phyloP scores from a whole-genome alignment of 2,113 vertebrate species.

The Numenius arquata region DNA sequence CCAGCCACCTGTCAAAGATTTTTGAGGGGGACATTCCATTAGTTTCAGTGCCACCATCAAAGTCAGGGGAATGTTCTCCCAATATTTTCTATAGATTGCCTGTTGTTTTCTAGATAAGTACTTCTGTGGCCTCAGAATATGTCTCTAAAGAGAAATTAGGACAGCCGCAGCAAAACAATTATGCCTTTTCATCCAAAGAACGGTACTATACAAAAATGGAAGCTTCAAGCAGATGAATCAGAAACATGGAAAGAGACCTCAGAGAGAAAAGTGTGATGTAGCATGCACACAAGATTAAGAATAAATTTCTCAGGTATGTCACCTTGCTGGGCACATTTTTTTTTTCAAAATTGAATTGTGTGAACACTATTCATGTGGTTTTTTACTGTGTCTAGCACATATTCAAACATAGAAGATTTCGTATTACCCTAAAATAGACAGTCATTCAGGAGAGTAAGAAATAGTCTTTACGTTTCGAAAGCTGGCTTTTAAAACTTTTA shows the following conservation, averaged over 20 bases:
- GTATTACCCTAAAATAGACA: background rate
- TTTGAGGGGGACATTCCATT: background rate
- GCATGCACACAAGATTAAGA: background rate
- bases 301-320: background rate
- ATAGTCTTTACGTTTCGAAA: background rate
- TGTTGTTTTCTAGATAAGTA: background rate
- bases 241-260: background rate
- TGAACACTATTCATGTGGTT: background rate
- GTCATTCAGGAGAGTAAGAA: background rate
- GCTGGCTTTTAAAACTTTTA: background rate
- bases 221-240: background rate
- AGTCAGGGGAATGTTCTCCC: background rate
- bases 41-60: background rate
- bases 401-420: background rate
- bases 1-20: background rate
- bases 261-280: background rate
- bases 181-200: background rate
- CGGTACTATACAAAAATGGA: background rate
- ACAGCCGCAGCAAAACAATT: background rate
- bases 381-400: background rate
- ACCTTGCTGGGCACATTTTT: background rate
- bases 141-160: background rate
- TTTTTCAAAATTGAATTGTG: background rate
- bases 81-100: background rate
- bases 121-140: background rate